Evolutionary conservation across 2,113 vertebrate species (phyloP).

Genomic region (Pedetes capensis): DNA sequence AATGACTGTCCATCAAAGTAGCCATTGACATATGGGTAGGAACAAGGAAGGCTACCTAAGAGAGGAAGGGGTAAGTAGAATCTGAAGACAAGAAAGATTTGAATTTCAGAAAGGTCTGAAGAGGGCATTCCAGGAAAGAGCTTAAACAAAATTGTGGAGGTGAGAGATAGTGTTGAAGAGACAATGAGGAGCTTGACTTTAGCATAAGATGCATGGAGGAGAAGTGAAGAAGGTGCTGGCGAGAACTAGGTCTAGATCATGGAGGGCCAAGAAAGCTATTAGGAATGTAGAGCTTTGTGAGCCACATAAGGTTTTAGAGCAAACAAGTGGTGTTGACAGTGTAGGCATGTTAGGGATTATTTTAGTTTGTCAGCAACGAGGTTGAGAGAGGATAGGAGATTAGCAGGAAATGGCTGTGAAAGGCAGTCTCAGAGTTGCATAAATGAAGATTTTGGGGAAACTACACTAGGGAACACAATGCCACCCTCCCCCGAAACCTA

Average conservation of each 20-base stretch:
- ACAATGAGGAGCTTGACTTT: not conserved
- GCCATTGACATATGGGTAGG: not conserved
- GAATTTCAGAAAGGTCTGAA: conserved; percentile 5
- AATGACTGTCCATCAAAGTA: not conserved
- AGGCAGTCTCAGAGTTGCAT: not conserved
- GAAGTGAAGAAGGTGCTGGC: not conserved
- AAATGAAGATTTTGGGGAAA: conserved; percentile 5
- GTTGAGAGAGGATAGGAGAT: conserved; percentile 5
- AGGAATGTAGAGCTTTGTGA: not conserved
- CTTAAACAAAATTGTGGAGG: not conserved
- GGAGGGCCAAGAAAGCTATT: not conserved
- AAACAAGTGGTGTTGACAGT: not conserved
- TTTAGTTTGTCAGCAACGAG: conserved; percentile 33
- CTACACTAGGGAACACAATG: not conserved
- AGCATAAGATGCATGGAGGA: not conserved
- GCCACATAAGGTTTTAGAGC: conserved; percentile 22
- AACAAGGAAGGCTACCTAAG: not conserved
- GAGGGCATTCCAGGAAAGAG: not conserved
- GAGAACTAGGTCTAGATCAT: not conserved
- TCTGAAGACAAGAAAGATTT: not conserved
- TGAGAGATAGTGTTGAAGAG: not conserved
- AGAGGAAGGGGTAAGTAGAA: not conserved
- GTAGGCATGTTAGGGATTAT: not conserved
- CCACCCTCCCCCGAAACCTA: not conserved
- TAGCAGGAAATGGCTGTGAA: conserved; percentile 46